Evolutionary conservation across 2,888 invertebrate species (phyloP), one percentile per base, ranked within the genome.

Genomic region (Drosophila formosana): DNA sequence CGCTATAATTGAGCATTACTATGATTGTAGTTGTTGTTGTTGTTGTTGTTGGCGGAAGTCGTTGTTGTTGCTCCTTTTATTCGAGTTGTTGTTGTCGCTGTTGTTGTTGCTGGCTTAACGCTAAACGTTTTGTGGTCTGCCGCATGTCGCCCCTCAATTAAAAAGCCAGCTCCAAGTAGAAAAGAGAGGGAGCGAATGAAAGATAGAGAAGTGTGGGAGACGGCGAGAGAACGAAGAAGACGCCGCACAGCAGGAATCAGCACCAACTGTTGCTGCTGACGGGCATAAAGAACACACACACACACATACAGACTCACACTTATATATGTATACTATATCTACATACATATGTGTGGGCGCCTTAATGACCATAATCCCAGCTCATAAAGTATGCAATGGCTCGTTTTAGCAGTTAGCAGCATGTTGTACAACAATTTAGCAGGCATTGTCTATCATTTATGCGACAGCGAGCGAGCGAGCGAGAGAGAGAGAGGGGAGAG

Each of bases 351-450:
- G 45, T 50, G 41, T 57, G 56, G 47, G 37, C 53, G 46, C 68
- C 78, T 78, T 83, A 83, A 81, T 81, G 81, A 73, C 82, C 82
- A 75, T 81, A 84, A 84, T 84, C 81, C 73, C 53, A 28, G 78
- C 72, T 80, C 84, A 80, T 80, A 72, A 80, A 81, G 64, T 80
- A 80, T 80, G 84, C 84, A 80, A 69, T 64, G 66, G 51, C 50
- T 74, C 63, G 73, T 46, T 72, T 64, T 60, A 66, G 60, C 68
- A 55, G 65, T 72, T 72, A 63, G 56, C 61, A 62, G 56, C 58
- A 63, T 75, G 61, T 60, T 30, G 56, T 49, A 60, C 57, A 71
- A 58, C 72, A 50, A 55, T 62, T 75, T 57, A 34, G 11, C 70
- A 23, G 45, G 13, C 58, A 75, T 70, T 64, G 64, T 75, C 70